These are phyloP conservation scores for Odontomachus brunneus DNA, from an alignment of 1,140 invertebrate species.

Conservation along the genomic window DNA sequence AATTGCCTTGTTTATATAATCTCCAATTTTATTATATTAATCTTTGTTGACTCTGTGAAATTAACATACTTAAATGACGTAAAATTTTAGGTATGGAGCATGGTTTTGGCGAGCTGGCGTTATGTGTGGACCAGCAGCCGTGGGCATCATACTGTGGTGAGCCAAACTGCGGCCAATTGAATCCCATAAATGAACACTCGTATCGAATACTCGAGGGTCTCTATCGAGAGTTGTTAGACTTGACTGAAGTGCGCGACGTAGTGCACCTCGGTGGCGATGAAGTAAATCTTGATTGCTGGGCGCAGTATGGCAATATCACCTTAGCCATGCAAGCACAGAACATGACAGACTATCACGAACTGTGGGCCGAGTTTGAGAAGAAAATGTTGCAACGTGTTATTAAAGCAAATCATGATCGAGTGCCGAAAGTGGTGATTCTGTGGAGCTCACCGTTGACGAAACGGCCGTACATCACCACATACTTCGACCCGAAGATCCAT, in stretches of 20 bases:
- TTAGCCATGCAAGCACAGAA: slow-evolving; percentile 87
- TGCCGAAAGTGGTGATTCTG: slow-evolving; percentile 88
- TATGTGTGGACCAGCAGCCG: slow-evolving; percentile 90
- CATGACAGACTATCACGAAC: slow-evolving; percentile 90
- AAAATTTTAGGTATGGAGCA: slow-evolving; percentile 83
- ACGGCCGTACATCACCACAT: slow-evolving; percentile 88
- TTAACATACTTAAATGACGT: slow-evolving; percentile 4
- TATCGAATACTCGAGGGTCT: slow-evolving; percentile 90
- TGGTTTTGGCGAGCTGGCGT: slow-evolving; percentile 89
- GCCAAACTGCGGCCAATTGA: slow-evolving; percentile 94
- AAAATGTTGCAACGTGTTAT: slow-evolving; percentile 88
- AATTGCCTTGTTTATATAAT: neutral
- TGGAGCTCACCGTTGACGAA: slow-evolving; percentile 93
- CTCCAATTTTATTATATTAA: neutral
- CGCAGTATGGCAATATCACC: slow-evolving; percentile 86
- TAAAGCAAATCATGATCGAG: slow-evolving; percentile 88
- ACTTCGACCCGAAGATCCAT: slow-evolving; percentile 86
- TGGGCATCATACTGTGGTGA: slow-evolving; percentile 92
- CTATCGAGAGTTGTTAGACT: slow-evolving; percentile 85
- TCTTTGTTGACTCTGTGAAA: neutral
- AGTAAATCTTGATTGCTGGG: slow-evolving; percentile 91
- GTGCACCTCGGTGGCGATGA: slow-evolving; percentile 95
- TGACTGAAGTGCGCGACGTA: slow-evolving; percentile 87
- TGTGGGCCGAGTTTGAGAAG: slow-evolving; percentile 92
- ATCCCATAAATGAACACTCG: slow-evolving; percentile 91